phyloP scores from a whole-genome alignment of 2,888 invertebrate genomes.

The Spisula solida region DNA sequence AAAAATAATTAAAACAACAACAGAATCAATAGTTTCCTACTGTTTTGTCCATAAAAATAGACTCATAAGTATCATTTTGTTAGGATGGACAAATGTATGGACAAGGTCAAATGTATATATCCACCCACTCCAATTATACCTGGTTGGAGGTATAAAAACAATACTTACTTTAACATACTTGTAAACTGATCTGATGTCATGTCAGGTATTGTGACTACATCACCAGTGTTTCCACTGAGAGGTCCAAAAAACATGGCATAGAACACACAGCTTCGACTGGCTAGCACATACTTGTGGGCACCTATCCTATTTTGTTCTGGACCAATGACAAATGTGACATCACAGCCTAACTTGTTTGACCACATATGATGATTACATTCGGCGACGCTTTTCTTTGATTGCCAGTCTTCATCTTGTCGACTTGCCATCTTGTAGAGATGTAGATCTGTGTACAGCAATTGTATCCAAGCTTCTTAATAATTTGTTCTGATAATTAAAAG shows the following conservation, averaged over 20 bases:
- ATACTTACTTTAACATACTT: slow-evolving; percentile 69
- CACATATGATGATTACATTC: slow-evolving; percentile 75
- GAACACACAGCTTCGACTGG: slow-evolving; percentile 76
- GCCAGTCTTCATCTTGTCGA: slow-evolving; percentile 70
- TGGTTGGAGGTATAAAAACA: too few species aligned
- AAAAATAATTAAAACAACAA: too few species aligned
- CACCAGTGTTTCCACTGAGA: slow-evolving; percentile 55
- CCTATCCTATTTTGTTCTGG: slow-evolving; percentile 43
- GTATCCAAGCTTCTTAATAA: too few species aligned
- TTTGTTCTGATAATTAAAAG: too few species aligned
- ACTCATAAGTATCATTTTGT: too few species aligned
- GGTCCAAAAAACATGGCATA: slow-evolving; percentile 74
- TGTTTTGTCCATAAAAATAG: too few species aligned
- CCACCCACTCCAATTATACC: too few species aligned
- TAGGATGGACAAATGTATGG: too few species aligned
- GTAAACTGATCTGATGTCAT: slow-evolving; percentile 72
- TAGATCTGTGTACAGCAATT: too few species aligned
- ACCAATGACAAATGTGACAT: slow-evolving; percentile 74
- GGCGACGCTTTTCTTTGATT: slow-evolving; percentile 65
- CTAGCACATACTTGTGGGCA: slow-evolving; percentile 75
- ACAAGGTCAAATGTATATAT: too few species aligned
- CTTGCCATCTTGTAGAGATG: background rate
- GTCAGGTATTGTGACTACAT: slow-evolving; percentile 70
- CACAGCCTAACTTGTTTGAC: slow-evolving; percentile 68
- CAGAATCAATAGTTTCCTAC: too few species aligned